Evolutionary conservation across 92 coral and sea anemone species (phyloP).

Genomic region (Paragorgia papillata): DNA sequence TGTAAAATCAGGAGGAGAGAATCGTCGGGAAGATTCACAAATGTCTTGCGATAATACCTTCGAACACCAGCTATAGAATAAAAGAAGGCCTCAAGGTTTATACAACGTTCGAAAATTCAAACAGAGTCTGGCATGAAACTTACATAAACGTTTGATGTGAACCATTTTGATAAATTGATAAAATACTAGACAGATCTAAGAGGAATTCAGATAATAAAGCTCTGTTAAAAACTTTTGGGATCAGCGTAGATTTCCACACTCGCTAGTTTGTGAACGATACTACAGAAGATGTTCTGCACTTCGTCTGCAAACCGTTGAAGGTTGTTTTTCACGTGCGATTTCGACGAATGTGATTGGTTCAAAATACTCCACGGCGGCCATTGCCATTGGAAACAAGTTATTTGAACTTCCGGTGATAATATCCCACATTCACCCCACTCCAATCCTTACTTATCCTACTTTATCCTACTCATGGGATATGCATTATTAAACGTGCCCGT

Average conservation of each 20-base stretch:
- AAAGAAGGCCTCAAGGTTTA: slow-evolving; percentile 36
- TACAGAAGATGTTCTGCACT: not conserved
- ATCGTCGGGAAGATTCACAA: slow-evolving; percentile 88
- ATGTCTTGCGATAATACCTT: slow-evolving; percentile 56
- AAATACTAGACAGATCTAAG: not conserved
- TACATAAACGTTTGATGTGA: slow-evolving; percentile 13
- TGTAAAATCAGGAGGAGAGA: slow-evolving; percentile 76
- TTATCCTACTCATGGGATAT: too few relatives aligned
- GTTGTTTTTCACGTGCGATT: slow-evolving; percentile 34
- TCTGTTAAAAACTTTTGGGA: not conserved
- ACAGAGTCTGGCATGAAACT: not conserved
- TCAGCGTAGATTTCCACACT: not conserved
- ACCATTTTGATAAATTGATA: slow-evolving; percentile 22
- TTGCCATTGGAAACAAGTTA: not conserved
- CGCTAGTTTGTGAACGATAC: too few relatives aligned
- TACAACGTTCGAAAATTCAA: slow-evolving; percentile 32
- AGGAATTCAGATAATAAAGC: not conserved
- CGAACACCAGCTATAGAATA: slow-evolving; percentile 69
- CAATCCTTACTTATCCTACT: too few relatives aligned
- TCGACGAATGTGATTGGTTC: slow-evolving; percentile 31
- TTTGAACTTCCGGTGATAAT: not conserved
- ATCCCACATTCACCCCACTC: too few relatives aligned
- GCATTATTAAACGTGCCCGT: too few relatives aligned
- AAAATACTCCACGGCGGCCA: not conserved
- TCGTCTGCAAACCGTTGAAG: not conserved